These are phyloP conservation scores for Guaruba guarouba DNA, from an alignment of 2,113 vertebrate species.

Conservation along the genomic window DNA sequence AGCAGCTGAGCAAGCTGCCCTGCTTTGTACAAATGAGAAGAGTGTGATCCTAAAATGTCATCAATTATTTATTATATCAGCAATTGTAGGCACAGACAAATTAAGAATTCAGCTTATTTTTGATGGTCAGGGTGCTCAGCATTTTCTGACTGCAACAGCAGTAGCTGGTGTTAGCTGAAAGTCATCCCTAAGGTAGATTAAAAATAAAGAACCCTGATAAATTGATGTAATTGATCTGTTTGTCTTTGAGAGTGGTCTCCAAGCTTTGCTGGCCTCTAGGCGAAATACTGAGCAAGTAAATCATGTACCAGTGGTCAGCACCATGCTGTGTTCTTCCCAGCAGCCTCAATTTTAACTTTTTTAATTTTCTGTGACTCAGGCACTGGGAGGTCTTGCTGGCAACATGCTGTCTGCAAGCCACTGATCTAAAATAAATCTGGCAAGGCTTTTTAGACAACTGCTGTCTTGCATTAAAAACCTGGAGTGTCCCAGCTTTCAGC, in stretches of 20 bases:
- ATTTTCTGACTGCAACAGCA: not conserved
- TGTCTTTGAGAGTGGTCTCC: not conserved
- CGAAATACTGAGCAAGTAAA: not conserved
- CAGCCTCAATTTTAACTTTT: not conserved
- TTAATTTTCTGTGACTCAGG: not conserved
- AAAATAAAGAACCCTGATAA: not conserved
- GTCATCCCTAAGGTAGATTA: not conserved
- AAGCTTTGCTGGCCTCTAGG: not conserved
- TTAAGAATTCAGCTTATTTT: not conserved
- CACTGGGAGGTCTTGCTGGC: not conserved
- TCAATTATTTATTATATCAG: not conserved
- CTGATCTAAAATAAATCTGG: not conserved
- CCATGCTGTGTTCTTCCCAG: not conserved
- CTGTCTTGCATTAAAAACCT: not conserved
- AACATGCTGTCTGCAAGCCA: not conserved
- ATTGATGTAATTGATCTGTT: not conserved
- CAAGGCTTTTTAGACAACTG: not conserved
- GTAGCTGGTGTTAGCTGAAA: not conserved
- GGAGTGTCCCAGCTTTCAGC: not conserved
- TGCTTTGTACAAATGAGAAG: not conserved
- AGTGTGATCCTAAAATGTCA: not conserved
- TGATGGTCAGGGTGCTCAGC: not conserved
- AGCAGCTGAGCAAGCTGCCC: not conserved
- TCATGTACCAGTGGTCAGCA: not conserved
- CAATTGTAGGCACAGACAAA: not conserved